Percentiles rank a stretch among this genome's conserved stretches.
These are phyloP conservation scores for Hyperoplus immaculatus DNA, from an alignment of 2,797 vertebrate genomes.

Conservation along the genomic window DNA sequence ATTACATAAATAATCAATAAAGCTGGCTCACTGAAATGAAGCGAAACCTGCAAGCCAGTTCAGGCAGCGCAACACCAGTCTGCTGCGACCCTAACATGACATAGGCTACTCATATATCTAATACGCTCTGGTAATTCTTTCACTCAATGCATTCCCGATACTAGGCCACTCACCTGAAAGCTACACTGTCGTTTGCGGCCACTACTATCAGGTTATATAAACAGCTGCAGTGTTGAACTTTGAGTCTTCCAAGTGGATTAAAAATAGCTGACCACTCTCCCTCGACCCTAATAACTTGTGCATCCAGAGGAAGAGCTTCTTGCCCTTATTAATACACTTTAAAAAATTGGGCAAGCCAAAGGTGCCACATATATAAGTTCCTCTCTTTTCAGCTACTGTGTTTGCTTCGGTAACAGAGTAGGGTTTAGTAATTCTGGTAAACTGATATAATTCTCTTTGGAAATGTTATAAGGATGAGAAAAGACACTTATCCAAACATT, in stretches of 20 bases:
- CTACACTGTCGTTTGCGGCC: neutral
- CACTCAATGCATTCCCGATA: neutral
- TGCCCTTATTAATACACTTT: slow-evolving; percentile 13
- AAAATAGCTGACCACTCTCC: slow-evolving; percentile 3
- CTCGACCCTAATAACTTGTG: neutral
- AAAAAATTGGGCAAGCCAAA: slow-evolving; percentile 10
- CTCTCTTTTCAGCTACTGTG: slow-evolving; percentile 29
- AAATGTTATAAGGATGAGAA: neutral
- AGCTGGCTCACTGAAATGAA: neutral
- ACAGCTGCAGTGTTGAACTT: slow-evolving; percentile 38
- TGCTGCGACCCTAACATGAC: too few species aligned
- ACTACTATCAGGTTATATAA: neutral
- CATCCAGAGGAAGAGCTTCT: slow-evolving; percentile 5
- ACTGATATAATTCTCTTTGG: slow-evolving; percentile 21
- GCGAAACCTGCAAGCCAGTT: neutral
- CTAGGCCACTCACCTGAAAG: neutral
- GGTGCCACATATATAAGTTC: slow-evolving; percentile 18
- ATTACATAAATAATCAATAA: neutral
- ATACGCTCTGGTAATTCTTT: neutral
- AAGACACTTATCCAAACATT: slow-evolving; percentile 1
- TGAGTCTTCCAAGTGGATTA: slow-evolving; percentile 21
- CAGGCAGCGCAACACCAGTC: neutral
- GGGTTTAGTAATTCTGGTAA: slow-evolving; percentile 26
- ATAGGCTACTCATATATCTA: neutral
- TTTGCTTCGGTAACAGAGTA: slow-evolving; percentile 13